These are phyloP conservation scores for Zygaena filipendulae DNA, from an alignment of 2,888 invertebrate genomes.

Conservation along the genomic window DNA sequence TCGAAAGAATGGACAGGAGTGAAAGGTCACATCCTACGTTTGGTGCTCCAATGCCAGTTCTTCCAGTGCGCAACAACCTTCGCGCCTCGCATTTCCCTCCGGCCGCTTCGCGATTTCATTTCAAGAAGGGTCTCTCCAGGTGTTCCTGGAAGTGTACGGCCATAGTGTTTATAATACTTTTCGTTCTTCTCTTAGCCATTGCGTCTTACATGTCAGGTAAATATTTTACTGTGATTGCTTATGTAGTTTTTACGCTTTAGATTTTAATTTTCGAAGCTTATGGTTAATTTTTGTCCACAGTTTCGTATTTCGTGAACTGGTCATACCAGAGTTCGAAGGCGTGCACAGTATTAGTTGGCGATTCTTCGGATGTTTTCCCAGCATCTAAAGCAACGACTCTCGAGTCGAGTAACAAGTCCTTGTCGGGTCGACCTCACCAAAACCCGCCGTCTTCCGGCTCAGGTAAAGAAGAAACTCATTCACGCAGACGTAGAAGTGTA, in stretches of 20 bases:
- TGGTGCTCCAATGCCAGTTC: slow-evolving; percentile 77
- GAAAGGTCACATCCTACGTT: slow-evolving; percentile 73
- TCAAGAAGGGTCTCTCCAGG: slow-evolving; percentile 85
- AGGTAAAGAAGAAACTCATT: slow-evolving; percentile 63
- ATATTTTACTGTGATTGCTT: too few relatives aligned
- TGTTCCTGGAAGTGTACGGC: slow-evolving; percentile 96
- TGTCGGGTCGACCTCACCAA: slow-evolving; percentile 73
- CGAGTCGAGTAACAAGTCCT: slow-evolving; percentile 76
- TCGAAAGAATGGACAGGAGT: slow-evolving; percentile 64
- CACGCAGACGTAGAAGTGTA: slow-evolving; percentile 78
- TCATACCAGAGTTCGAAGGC: slow-evolving; percentile 85
- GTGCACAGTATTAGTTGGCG: slow-evolving; percentile 86
- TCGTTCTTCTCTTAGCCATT: slow-evolving; percentile 83
- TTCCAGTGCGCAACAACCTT: slow-evolving; percentile 80
- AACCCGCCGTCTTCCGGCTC: slow-evolving; percentile 63
- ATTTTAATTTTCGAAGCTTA: slow-evolving; percentile 6
- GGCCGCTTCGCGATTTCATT: slow-evolving; percentile 81
- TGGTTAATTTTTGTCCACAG: slow-evolving; percentile 48
- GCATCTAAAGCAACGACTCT: slow-evolving; percentile 78
- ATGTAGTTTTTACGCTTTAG: too few relatives aligned
- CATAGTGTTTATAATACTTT: slow-evolving; percentile 86
- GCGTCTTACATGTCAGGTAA: slow-evolving; percentile 90
- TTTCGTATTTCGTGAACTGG: slow-evolving; percentile 86
- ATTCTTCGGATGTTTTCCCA: slow-evolving; percentile 75
- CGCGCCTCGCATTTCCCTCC: slow-evolving; percentile 80